Evolutionary conservation across 2,797 vertebrate species (phyloP), one percentile per base, ranked within the genome.

Genomic region (Linurgus olivaceus): DNA sequence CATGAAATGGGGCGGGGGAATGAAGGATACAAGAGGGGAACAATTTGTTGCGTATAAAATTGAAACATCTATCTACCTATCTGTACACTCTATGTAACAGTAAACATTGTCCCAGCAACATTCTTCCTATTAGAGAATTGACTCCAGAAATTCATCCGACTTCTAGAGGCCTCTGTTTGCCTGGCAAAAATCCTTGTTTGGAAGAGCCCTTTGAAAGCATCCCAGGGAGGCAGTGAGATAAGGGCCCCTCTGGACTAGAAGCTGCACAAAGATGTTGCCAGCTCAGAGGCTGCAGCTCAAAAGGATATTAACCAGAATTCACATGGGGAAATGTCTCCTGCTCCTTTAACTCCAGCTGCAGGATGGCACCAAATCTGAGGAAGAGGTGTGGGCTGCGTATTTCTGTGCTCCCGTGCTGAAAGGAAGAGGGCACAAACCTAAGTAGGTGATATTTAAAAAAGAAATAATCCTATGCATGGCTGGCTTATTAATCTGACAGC

Each of bases 1-100:
- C 0, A 0, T 25, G 38, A 38, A 57, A 26, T 1, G 14, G 6
- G 8, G 5, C 0, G 26, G 42, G 70, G 78, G n/a, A 90, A 78
- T 24, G 23, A 16, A 52, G 62, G 42, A 6, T 25, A 17, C 7
- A 18, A 37, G 19, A 59, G 10, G 14, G 66, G 45, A 94, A 35
- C 66, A 5, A 42, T 33, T 68, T 48, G 11, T 35, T 14, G 6
- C 5, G 2, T 7, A 7, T 17, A 24, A 26, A 75, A 74, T 3
- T 24, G 52, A 37, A 78, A 13, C 8, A 6, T 38, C 44, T 37
- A 8, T 29, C 17, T 58, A 17, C 14, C 3, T 70, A 20, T 17
- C 17, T 13, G 14, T 37, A 6, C 1, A 0, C 45, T 77, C 23
- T 71, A 3, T 51, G 21, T 15, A 77, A 42, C 25, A 18, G 4